Conservation (phyloP, 2,797 vertebrate genomes). For the Arctocebus calabarensis region DNA sequence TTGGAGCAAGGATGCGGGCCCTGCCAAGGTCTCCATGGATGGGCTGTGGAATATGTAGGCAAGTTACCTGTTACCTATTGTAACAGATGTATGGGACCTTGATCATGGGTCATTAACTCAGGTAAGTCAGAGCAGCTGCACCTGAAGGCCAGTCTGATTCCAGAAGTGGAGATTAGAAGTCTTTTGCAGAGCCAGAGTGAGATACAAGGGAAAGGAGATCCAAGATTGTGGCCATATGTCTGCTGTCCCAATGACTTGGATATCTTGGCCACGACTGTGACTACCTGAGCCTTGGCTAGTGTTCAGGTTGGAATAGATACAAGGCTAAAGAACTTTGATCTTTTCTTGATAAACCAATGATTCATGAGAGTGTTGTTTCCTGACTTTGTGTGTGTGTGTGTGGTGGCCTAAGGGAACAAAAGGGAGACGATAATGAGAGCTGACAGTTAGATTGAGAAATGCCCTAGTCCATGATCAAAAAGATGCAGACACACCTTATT, state of each 20-base stretch:
- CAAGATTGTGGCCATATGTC: not conserved
- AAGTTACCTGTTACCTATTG: not conserved
- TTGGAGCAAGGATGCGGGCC: not conserved
- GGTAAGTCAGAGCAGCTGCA: not conserved
- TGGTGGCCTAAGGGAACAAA: not conserved
- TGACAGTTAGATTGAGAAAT: not conserved
- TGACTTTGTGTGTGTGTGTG: not conserved
- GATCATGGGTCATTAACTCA: not conserved
- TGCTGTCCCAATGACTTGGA: not conserved
- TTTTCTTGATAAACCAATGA: not conserved
- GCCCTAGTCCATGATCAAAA: not conserved
- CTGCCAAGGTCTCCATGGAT: too few relatives aligned
- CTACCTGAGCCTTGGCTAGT: not conserved
- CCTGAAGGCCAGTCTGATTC: not conserved
- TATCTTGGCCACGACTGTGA: not conserved
- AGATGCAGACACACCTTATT: not conserved
- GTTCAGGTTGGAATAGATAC: not conserved
- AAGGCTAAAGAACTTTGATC: conserved; percentile 5
- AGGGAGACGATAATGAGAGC: not conserved
- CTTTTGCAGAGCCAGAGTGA: not conserved
- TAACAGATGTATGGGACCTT: not conserved
- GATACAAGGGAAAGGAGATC: not conserved
- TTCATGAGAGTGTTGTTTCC: not conserved
- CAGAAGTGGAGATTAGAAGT: not conserved
- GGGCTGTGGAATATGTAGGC: not conserved